Conservation (phyloP, 1,140 invertebrate genomes). For the Spodoptera litura region DNA sequence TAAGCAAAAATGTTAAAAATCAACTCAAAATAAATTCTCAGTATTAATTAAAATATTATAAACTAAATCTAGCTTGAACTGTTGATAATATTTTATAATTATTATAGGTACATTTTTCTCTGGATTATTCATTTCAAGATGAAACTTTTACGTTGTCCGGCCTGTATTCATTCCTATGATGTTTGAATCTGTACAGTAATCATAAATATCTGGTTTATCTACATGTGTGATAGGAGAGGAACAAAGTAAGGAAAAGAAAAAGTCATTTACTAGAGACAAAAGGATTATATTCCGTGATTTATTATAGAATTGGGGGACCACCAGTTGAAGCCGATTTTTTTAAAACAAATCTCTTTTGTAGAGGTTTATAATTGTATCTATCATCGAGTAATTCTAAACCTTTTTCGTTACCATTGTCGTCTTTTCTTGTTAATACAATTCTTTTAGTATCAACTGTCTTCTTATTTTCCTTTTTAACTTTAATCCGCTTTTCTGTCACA, state of each 20-base stretch:
- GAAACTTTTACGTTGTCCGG: too few relatives aligned
- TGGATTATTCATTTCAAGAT: too few relatives aligned
- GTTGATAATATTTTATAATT: too few relatives aligned
- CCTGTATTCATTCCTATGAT: too few relatives aligned
- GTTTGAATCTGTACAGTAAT: too few relatives aligned
- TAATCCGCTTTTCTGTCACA: not conserved
- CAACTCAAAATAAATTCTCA: too few relatives aligned
- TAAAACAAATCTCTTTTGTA: conserved; percentile 20
- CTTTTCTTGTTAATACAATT: not conserved
- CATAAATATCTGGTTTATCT: too few relatives aligned
- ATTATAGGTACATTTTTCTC: too few relatives aligned
- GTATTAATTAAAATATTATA: too few relatives aligned
- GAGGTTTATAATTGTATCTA: conserved; percentile 2
- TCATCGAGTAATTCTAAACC: not conserved
- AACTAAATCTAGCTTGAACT: too few relatives aligned
- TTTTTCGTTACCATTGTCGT: not conserved
- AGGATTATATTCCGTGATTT: not conserved
- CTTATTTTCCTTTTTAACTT: not conserved
- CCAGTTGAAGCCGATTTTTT: not conserved
- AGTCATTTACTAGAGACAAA: not conserved
- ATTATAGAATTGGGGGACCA: not conserved
- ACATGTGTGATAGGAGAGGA: too few relatives aligned
- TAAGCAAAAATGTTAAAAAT: too few relatives aligned
- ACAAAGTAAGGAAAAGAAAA: not conserved
- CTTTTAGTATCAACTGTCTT: not conserved